phyloP scores from a whole-genome alignment of 2,888 invertebrate genomes.

The Trichogramma dendrolimi region DNA sequence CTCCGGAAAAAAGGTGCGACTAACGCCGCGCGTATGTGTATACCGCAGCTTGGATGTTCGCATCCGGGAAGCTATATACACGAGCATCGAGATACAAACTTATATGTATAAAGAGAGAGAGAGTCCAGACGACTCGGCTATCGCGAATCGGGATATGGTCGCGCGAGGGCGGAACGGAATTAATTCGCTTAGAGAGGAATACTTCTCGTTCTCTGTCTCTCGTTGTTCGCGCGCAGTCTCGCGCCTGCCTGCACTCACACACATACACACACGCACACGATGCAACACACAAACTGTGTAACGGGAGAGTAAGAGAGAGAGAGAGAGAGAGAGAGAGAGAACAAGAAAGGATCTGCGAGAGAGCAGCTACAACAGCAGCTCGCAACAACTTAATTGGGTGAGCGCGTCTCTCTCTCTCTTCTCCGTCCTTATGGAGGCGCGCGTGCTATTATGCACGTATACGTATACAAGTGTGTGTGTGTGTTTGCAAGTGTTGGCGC shows the following conservation, averaged over 20 bases:
- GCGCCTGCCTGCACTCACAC: background rate
- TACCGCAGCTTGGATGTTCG: background rate
- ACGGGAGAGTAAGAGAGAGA: background rate
- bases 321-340: constrained; percentile 7
- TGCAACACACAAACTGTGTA: background rate
- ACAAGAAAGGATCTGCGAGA: background rate
- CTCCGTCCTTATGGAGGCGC: background rate
- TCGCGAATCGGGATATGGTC: no score
- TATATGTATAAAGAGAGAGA: no score
- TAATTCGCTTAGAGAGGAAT: background rate
- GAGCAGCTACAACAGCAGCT: constrained; percentile 21
- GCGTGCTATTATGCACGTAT: no score
- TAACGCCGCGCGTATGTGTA: no score
- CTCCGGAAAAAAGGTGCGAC: no score
- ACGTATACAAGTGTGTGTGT: no score
- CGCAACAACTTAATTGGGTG: constrained; percentile 49
- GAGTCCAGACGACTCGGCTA: no score
- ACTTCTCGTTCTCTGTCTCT: background rate
- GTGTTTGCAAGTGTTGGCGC: no score
- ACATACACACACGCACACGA: background rate
- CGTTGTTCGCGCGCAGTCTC: constrained; percentile 11
- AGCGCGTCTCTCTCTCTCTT: constrained; percentile 41
- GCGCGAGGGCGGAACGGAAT: no score
- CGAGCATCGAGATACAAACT: background rate
- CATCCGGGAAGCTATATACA: constrained; percentile 19